Evolutionary conservation across 2,888 invertebrate genomes (phyloP), one percentile per base, ranked within the genome.

Genomic region (Troides oblongomaculatus): DNA sequence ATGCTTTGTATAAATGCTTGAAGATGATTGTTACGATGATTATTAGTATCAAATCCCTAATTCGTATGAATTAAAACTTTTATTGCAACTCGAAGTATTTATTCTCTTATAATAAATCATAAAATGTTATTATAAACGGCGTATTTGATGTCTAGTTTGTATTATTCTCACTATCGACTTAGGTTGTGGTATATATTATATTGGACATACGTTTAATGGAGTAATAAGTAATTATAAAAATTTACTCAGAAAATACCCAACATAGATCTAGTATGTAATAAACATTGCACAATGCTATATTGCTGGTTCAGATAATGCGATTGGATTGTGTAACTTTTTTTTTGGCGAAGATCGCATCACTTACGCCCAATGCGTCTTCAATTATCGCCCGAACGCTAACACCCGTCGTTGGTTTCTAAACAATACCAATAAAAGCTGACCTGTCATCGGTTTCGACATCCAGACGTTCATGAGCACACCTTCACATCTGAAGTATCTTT

Each of bases 331-430:
- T 62, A 70, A 67, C 56, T 18, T 62, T 66, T 70, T 56, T 56
- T 70, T 56, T 58, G 62, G 56, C 66, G 66, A 72, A 78, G 79
- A 80, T 81, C 76, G 72, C 72, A 81, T 81, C 81, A 74, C 66
- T 69, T 73, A 74, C 72, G 72, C 74, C 77, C 81, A 84, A 87
- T 88, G 85, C 78, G 78, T 84, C 85, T 86, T 84, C 88, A 89
- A 90, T 91, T 90, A 89, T 84, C 90, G 71, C 74, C 72, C 64
- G 43, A 58, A 64, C 79, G 85, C 86, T 88, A 90, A 90, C 82
- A 75, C 72, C 70, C 66, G 46, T 46, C 69, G 63, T 70, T 67
- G 74, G 74, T 85, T 85, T 84, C 84, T 80, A 84, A 86, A 90
- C 88, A 89, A 89, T 86, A 77, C 79, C 73, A 74, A 76, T 72